Evolutionary conservation across 1,140 invertebrate genomes (phyloP).

Genomic region (Littorina saxatilis): DNA sequence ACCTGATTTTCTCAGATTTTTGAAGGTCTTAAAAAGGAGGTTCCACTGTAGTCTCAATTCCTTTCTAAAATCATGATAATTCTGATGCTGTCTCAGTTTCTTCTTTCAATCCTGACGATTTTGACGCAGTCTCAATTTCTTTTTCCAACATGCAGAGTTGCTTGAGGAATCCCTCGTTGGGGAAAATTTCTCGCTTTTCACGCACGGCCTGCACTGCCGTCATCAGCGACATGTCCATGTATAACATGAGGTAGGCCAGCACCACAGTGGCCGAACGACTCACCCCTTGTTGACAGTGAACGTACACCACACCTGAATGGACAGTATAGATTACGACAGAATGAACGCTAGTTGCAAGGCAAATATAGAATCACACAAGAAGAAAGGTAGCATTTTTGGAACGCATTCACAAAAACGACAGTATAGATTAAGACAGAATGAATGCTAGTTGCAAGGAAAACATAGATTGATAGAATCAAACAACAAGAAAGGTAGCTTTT

Average conservation of each 20-base stretch:
- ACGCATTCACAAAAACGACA: too few relatives aligned
- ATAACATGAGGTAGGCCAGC: constrained; percentile 95
- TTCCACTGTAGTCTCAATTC: too few relatives aligned
- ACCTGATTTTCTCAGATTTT: too few relatives aligned
- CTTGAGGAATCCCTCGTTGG: constrained; percentile 76
- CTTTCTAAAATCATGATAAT: too few relatives aligned
- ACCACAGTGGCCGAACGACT: constrained; percentile 94
- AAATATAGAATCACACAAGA: too few relatives aligned
- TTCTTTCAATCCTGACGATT: too few relatives aligned
- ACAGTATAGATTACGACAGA: neutral
- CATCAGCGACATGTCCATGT: constrained; percentile 84
- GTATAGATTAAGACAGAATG: neutral
- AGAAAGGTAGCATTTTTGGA: constrained; percentile 1
- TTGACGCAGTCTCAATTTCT: constrained; percentile 26
- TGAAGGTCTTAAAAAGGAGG: too few relatives aligned
- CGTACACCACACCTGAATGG: constrained; percentile 83
- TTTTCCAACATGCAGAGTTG: constrained; percentile 69
- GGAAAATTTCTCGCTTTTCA: constrained; percentile 78
- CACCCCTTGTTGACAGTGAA: constrained; percentile 96
- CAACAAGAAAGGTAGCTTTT: too few relatives aligned
- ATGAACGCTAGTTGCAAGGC: neutral
- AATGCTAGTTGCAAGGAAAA: too few relatives aligned
- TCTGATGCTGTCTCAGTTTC: too few relatives aligned
- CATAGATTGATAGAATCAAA: too few relatives aligned
- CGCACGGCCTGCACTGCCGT: constrained; percentile 82